Percentiles rank a stretch among this genome's conserved stretches.
These are phyloP conservation scores for Drosophila koepferae DNA, from an alignment of 2,888 invertebrate genomes.

Conservation along the genomic window DNA sequence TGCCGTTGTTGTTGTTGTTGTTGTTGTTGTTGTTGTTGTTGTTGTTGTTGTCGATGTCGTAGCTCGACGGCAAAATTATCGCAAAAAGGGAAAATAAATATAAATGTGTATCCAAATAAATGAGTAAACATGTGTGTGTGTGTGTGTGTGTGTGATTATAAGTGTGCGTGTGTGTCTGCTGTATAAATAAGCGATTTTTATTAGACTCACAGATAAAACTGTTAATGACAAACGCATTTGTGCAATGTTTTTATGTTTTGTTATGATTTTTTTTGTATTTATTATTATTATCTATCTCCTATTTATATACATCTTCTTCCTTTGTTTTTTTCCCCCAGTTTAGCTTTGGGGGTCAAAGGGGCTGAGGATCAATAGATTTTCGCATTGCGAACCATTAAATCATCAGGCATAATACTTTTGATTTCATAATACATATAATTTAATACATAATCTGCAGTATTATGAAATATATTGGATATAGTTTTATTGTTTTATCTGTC, in stretches of 20 bases:
- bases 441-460: not conserved
- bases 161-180: not conserved
- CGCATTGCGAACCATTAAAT: slow-evolving; percentile 23
- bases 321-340: not conserved
- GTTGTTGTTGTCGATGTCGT: slow-evolving; percentile 53
- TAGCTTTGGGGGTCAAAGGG: slow-evolving; percentile 4
- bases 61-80: slow-evolving; percentile 45
- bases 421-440: slow-evolving; percentile 12
- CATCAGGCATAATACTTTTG: slow-evolving; percentile 7
- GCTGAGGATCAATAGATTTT: slow-evolving; percentile 5
- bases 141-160: slow-evolving; percentile 7
- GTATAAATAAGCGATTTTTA: slow-evolving; percentile 44
- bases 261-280: slow-evolving; percentile 24
- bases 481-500: not conserved
- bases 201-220: slow-evolving; percentile 62
- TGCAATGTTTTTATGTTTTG: slow-evolving; percentile 39
- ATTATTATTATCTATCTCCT: not conserved
- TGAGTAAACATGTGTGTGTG: slow-evolving; percentile 48
- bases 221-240: slow-evolving; percentile 65
- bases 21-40: slow-evolving; percentile 50
- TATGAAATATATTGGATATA: slow-evolving; percentile 2
- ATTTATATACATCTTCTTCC: not conserved
- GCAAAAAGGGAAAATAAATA: slow-evolving; percentile 57
- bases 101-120: slow-evolving; percentile 69
- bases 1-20: slow-evolving; percentile 43